phyloP scores from a whole-genome alignment of 2,113 vertebrate species.

The Hypomesus transpacificus region DNA sequence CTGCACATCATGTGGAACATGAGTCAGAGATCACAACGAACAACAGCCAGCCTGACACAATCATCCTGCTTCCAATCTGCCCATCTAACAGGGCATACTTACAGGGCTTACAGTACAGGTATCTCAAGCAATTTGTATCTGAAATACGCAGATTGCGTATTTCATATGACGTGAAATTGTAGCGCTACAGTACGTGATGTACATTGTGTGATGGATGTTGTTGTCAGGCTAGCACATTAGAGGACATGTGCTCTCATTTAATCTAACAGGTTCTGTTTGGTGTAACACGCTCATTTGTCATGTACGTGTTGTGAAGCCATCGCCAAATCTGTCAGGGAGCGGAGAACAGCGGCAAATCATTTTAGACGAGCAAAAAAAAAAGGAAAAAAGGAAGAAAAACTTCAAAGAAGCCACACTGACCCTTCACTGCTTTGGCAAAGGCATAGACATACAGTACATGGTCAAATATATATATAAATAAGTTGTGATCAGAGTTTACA shows the following conservation, averaged over 20 bases:
- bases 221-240: slow-evolving; percentile 38
- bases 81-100: no score
- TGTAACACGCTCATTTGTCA: slow-evolving; percentile 42
- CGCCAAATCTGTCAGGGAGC: slow-evolving; percentile 27
- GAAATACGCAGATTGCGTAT: no score
- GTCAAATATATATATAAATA: slow-evolving; percentile 53
- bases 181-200: no score
- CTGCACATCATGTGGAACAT: not conserved
- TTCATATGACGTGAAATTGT: no score
- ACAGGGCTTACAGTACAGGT: no score
- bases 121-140: no score
- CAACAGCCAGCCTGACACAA: no score
- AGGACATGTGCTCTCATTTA: slow-evolving; percentile 54
- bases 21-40: no score
- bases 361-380: not conserved
- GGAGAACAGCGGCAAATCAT: not conserved
- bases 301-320: slow-evolving; percentile 46
- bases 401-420: slow-evolving; percentile 29
- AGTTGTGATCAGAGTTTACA: slow-evolving; percentile 52
- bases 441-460: not conserved
- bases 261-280: slow-evolving; percentile 55
- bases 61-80: no score
- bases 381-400: slow-evolving; percentile 18
- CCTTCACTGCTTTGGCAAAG: not conserved
- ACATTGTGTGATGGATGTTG: slow-evolving; percentile 11